Conservation (phyloP, 2,888 invertebrate species). For the Amorpha juglandis region DNA sequence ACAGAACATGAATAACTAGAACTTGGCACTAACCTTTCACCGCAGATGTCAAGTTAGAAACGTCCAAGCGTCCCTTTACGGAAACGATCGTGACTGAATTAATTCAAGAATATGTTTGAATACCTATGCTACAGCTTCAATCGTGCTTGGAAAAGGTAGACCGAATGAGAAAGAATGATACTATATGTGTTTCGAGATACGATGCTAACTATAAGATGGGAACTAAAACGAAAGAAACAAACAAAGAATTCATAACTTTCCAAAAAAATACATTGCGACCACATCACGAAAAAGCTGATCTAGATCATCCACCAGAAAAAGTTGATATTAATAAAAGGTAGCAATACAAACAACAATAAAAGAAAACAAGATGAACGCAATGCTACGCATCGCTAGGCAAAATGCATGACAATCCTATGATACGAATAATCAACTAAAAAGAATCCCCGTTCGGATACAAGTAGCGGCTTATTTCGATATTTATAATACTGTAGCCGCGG, state of each 20-base stretch:
- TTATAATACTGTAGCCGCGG: constrained; percentile 39
- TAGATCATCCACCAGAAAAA: constrained; percentile 7
- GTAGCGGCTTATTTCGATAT: constrained; percentile 39
- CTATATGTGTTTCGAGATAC: background rate
- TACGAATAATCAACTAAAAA: constrained; percentile 18
- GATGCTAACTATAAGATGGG: background rate
- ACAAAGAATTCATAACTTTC: too few species aligned
- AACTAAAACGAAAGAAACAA: background rate
- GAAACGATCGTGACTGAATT: constrained; percentile 38
- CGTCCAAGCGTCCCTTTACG: constrained; percentile 26
- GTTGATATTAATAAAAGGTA: constrained; percentile 1
- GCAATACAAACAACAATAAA: constrained; percentile 11
- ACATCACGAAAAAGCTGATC: background rate
- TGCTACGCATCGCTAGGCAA: constrained; percentile 20
- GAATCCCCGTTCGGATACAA: constrained; percentile 30
- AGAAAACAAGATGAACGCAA: background rate
- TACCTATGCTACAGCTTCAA: constrained; percentile 35
- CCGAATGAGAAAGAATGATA: constrained; percentile 38
- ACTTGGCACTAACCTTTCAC: constrained; percentile 36
- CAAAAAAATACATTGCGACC: background rate
- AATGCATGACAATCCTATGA: constrained; percentile 17
- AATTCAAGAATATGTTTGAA: constrained; percentile 40
- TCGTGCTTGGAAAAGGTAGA: constrained; percentile 40
- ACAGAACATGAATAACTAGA: constrained; percentile 36
- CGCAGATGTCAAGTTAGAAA: constrained; percentile 28